phyloP scores from a whole-genome alignment of 2,797 vertebrate genomes.

The Setipinna tenuifilis region DNA sequence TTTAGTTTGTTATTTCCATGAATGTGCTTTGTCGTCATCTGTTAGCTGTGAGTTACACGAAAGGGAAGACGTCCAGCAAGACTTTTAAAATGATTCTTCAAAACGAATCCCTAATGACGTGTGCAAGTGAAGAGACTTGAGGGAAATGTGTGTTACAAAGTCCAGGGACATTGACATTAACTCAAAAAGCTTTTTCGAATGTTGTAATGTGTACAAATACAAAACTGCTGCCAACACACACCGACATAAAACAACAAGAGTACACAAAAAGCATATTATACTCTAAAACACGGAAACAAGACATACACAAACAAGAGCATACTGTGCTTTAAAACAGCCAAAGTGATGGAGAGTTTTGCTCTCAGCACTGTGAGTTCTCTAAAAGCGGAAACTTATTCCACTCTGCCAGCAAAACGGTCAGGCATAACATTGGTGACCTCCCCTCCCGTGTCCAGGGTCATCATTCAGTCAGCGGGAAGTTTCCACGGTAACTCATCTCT shows the following conservation, averaged over 20 bases:
- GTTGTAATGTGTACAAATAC: background rate
- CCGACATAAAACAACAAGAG: too few relatives aligned
- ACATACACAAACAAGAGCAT: background rate
- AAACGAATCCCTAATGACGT: too few relatives aligned
- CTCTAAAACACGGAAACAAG: too few relatives aligned
- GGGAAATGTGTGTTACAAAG: background rate
- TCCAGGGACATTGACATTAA: background rate
- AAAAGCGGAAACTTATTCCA: constrained; percentile 33
- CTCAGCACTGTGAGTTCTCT: background rate
- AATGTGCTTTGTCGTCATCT: background rate
- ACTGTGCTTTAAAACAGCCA: background rate
- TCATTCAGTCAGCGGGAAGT: background rate
- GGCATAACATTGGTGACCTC: constrained; percentile 37
- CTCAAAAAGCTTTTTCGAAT: background rate
- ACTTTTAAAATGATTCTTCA: background rate
- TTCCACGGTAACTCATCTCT: background rate
- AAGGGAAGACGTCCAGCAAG: background rate
- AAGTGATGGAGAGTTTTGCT: background rate
- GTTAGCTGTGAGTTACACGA: background rate
- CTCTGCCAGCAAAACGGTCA: constrained; percentile 4
- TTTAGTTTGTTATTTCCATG: background rate
- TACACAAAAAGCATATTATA: too few relatives aligned
- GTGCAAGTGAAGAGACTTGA: background rate
- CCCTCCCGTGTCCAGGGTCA: constrained; percentile 2
- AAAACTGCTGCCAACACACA: background rate